Percentiles rank a stretch among this genome's conserved stretches.
Evolutionary conservation across 2,797 vertebrate genomes (phyloP).

Genomic region (Syngnathus acus): DNA sequence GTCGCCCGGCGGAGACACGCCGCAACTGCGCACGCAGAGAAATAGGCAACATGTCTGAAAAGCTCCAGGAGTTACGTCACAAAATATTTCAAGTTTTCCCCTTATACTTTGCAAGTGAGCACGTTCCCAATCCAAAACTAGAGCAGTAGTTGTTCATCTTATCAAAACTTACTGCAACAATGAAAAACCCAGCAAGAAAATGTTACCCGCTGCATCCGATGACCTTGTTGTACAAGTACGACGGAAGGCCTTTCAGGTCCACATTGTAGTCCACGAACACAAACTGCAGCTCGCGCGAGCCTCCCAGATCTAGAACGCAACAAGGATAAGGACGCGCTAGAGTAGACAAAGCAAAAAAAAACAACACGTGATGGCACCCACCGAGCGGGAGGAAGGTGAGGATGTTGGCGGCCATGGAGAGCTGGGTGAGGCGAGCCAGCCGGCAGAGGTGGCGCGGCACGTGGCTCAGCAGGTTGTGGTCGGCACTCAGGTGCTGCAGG

Average conservation of each 20-base stretch:
- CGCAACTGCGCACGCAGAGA: conserved; percentile 72
- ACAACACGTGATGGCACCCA: conserved; percentile 41
- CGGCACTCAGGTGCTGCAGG: conserved; percentile 87
- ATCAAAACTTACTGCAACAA: too few species aligned
- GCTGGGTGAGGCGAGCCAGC: conserved; percentile 90
- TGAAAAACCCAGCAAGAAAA: neutral
- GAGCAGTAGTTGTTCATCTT: too few species aligned
- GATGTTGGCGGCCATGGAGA: conserved; percentile 91
- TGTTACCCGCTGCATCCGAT: conserved; percentile 93
- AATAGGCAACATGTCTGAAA: neutral
- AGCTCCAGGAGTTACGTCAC: neutral
- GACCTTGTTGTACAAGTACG: conserved; percentile 94
- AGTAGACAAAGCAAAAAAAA: conserved; percentile 10
- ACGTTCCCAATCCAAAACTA: too few species aligned
- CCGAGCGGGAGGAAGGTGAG: conserved; percentile 87
- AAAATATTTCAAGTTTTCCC: neutral
- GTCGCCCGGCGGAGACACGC: conserved; percentile 70
- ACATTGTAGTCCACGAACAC: conserved; percentile 94
- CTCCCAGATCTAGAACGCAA: conserved; percentile 79
- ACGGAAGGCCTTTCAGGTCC: conserved; percentile 87
- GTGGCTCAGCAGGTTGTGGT: conserved; percentile 82
- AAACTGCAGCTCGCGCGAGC: conserved; percentile 89
- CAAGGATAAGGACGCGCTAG: neutral
- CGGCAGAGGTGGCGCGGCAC: conserved; percentile 90
- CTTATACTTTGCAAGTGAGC: too few species aligned